Conservation (phyloP, 2,888 invertebrate genomes). For the Erebia ligea region DNA sequence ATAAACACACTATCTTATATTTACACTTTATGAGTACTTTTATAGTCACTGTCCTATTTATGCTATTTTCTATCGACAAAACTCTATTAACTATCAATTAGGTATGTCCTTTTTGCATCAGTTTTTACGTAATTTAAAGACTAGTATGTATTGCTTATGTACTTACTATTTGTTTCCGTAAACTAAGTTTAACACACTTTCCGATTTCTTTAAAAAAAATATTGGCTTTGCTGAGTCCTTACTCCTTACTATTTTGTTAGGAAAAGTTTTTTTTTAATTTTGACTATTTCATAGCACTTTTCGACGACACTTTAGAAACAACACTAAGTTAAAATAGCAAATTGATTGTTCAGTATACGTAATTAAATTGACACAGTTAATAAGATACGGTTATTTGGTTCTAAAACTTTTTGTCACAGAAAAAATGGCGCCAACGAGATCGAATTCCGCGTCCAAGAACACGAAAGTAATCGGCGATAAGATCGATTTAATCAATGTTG, state of each 20-base stretch:
- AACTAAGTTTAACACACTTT: neutral
- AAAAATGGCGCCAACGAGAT: conserved; percentile 18
- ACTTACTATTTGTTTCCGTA: no score
- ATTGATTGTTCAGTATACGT: neutral
- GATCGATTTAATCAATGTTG: conserved; percentile 8
- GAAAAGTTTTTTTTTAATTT: neutral
- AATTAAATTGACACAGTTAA: conserved; percentile 8
- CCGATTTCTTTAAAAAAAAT: no score
- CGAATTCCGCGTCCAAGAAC: conserved; percentile 19
- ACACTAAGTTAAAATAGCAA: conserved; percentile 4
- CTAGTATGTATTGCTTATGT: no score
- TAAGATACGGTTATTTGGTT: conserved; percentile 4
- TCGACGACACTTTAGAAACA: neutral
- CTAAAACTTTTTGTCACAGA: neutral
- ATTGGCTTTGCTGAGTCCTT: neutral
- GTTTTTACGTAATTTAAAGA: neutral
- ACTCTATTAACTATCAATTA: neutral
- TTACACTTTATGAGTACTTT: conserved; percentile 2
- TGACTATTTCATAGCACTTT: neutral
- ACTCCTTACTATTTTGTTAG: neutral
- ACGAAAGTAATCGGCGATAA: conserved; percentile 15
- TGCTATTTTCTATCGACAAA: neutral
- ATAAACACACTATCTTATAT: neutral
- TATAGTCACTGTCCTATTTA: neutral
- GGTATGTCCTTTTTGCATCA: neutral